phyloP scores from a whole-genome alignment of 1,140 invertebrate species.

The Bombus sylvicola region DNA sequence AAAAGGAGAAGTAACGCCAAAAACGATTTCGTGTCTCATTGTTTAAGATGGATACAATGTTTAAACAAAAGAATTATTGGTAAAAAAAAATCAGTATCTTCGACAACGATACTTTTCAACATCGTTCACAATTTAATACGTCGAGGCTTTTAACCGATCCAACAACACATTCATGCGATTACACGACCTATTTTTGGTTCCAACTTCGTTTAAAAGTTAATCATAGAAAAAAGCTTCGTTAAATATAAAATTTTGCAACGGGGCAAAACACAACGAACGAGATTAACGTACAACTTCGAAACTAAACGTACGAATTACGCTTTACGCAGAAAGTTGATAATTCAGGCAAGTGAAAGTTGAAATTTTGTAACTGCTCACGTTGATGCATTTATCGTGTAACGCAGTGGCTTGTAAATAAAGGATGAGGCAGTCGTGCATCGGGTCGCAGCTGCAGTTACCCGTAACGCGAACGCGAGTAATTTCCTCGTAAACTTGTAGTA shows the following conservation, averaged over 20 bases:
- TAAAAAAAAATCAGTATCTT: not conserved
- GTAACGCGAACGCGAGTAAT: slow-evolving; percentile 30
- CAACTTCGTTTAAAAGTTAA: not conserved
- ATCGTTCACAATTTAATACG: not conserved
- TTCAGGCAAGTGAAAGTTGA: not conserved
- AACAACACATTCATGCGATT: no score
- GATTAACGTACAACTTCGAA: no score
- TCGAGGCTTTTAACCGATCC: not conserved
- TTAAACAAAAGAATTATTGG: not conserved
- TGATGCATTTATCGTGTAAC: not conserved
- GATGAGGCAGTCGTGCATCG: not conserved
- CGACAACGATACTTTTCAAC: not conserved
- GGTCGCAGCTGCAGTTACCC: slow-evolving; percentile 17
- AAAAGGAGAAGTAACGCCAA: no score
- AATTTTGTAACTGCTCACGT: no score
- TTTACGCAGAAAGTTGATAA: not conserved
- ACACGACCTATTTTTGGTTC: not conserved
- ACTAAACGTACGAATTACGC: no score
- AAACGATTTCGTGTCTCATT: no score
- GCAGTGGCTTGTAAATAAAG: not conserved
- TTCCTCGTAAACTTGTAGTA: slow-evolving; percentile 20
- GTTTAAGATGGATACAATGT: no score
- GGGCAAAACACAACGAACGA: not conserved
- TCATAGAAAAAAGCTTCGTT: not conserved
- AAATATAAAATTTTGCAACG: not conserved